Evolutionary conservation across 2,113 vertebrate genomes (phyloP), one percentile per base, ranked within the genome.

Genomic region (Hylia prasina): DNA sequence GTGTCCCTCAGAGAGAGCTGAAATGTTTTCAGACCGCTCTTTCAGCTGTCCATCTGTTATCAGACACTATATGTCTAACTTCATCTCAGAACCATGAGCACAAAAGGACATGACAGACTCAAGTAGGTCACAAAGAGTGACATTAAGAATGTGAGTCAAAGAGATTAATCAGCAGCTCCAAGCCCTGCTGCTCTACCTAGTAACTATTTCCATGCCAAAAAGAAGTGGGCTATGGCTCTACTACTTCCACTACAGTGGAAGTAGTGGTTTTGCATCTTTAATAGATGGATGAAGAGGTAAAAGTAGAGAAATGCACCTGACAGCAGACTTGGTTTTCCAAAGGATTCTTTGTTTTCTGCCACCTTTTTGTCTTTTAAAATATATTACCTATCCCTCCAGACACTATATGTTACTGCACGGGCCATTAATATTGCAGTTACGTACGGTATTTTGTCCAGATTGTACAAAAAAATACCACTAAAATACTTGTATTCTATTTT

Each of bases 41-140:
- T 81, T 77, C 77, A 72, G 78, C 47, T 76, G 71, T 73, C 79
- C 85, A 87, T 95, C 94, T 95, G 89, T 81, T 94, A 93, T 78
- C 51, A 10, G 76, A 57, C 6, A 2, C 44, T 53, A 13, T 24
- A 80, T 31, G 61, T 96, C 92, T 89, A 93, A 92, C 78, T 22
- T 60, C 19, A 80, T 79, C 72, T 75, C 71, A 35, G 79, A 94
- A 95, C 37, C 2, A 0, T 76, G 9, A 1, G 56, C 79, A 73
- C 44, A 86, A 88, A 87, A 77, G 61, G 71, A 90, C 48, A 7
- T 91, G 87, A 94, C 85, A 97, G 87, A 69, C 56, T 95, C 87
- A 90, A 96, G 87, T 72, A 73, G 85, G 85, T 96, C 87, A 94
- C 57, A 82, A 82, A 76, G 37, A 91, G 31, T 94, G 89, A 91